These are phyloP conservation scores for Propithecus deckenii DNA, from an alignment of 2,797 vertebrate genomes.

Conservation along the genomic window DNA sequence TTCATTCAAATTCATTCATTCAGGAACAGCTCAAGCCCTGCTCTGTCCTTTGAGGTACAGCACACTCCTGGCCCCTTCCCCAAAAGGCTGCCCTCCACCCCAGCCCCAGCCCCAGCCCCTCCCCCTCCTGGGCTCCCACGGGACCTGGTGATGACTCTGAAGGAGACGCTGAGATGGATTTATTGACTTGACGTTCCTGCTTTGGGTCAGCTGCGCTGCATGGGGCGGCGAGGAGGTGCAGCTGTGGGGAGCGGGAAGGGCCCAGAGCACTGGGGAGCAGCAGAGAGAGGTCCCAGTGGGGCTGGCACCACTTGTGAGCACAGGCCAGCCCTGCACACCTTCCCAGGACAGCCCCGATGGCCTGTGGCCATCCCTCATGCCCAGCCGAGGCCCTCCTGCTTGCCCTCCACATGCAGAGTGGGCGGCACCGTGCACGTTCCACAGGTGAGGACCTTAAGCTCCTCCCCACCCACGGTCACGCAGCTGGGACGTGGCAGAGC, in stretches of 20 bases:
- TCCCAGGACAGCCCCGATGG: not conserved
- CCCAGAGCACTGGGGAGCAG: not conserved
- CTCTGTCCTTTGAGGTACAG: not conserved
- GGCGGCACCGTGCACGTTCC: not conserved
- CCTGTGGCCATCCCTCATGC: not conserved
- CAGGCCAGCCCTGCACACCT: not conserved
- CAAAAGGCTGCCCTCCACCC: not conserved
- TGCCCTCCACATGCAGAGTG: not conserved
- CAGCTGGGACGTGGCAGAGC: not conserved
- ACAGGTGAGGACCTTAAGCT: not conserved
- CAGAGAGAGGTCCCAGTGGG: not conserved
- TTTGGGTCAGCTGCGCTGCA: not conserved
- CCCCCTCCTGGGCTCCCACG: not conserved
- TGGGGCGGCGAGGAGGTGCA: not conserved
- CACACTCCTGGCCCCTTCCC: not conserved
- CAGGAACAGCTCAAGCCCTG: accelerated
- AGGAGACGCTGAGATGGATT: not conserved
- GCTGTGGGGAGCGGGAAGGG: not conserved
- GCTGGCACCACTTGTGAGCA: not conserved
- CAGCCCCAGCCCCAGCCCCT: accelerated
- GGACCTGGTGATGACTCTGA: not conserved
- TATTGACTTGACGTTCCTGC: constrained; percentile 44
- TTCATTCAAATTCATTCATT: too few species aligned
- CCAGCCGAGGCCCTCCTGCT: not conserved
- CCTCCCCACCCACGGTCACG: not conserved